Base-by-base conservation (phyloP, 1,140 invertebrate species). In the Eupristina koningsbergeri region DNA sequence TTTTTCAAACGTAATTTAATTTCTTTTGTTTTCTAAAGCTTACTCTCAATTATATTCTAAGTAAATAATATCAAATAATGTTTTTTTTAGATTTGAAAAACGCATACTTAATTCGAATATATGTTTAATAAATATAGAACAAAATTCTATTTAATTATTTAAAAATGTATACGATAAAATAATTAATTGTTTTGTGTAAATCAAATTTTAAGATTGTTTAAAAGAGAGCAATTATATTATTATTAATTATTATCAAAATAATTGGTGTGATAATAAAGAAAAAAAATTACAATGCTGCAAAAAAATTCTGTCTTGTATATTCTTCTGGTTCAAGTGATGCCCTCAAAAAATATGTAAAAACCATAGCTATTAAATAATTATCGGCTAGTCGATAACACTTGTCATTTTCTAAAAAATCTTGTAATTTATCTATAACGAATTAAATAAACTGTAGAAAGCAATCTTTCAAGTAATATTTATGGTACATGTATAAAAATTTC, bases 331-430 rank as follows among this genome's bases (percentile, higher is more conserved):
- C 88, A 61, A 93, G 91, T 1, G 89, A 87, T 50, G 94, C 93
- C 86, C 94, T 89, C 81, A 93, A 91, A 88, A 95, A 94, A 88
- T 94, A 94, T 7, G 92, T 92, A 90, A 94, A 94, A 8, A 94
- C 93, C 93, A 94, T 94, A 8, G 94, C 93, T 50, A 95, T 86
- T 9, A 94, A 89, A 88, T 94, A 94, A 89, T 94, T 92, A 86
- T 93, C 93, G 31, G 92, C 92, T 67, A 92, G 86, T 63, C 88
- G 86, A 45, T 82, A 88, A 75, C 92, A 93, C 63, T 87, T 86
- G 86, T 93, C 93, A 29, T 85, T 80, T 63, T 88, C 80, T 6
- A 93, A 87, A 85, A 93, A 93, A 58, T 88, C 86, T 67, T 87
- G 81, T 31, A 91, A 81, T 34, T 84, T 81, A 63, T 85, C 84